Evolutionary conservation across 1,140 invertebrate species (phyloP).

Genomic region (Drosophila mojavensis): DNA sequence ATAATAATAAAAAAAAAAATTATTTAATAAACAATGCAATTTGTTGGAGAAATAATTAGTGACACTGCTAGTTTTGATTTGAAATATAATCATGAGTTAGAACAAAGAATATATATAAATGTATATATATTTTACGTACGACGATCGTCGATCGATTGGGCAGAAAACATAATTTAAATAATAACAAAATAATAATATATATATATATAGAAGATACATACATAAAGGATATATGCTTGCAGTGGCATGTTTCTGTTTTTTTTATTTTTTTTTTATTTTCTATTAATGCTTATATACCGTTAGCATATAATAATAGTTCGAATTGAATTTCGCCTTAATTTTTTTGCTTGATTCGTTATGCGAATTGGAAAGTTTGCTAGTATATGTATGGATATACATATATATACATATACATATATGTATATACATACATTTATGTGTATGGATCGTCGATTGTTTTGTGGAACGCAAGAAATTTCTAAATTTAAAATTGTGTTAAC

Average conservation of each 20-base stretch:
- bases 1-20: background rate
- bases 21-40: constrained; percentile 8
- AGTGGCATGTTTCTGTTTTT: constrained; percentile 34
- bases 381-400: constrained; percentile 12
- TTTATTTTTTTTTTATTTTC: constrained; percentile 29
- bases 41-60: constrained; percentile 7
- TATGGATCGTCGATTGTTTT: constrained; percentile 41
- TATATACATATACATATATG: background rate
- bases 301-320: constrained; percentile 48
- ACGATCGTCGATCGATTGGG: background rate
- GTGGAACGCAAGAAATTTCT: constrained; percentile 55
- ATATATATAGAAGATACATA: constrained; percentile 1
- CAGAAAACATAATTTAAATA: background rate
- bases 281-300: constrained; percentile 47
- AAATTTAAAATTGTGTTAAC: constrained; percentile 58
- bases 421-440: background rate
- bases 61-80: constrained; percentile 25
- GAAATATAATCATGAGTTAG: constrained; percentile 14
- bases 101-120: constrained; percentile 3
- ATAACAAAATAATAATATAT: constrained; percentile 1
- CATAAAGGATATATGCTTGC: constrained; percentile 33
- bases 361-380: constrained; percentile 55
- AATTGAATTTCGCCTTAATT: constrained; percentile 40
- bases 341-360: constrained; percentile 47
- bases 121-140: constrained; percentile 10